Percentiles rank a stretch among this genome's conserved stretches.
Conservation (phyloP, 2,113 vertebrate genomes). For the Arenaria interpres region DNA sequence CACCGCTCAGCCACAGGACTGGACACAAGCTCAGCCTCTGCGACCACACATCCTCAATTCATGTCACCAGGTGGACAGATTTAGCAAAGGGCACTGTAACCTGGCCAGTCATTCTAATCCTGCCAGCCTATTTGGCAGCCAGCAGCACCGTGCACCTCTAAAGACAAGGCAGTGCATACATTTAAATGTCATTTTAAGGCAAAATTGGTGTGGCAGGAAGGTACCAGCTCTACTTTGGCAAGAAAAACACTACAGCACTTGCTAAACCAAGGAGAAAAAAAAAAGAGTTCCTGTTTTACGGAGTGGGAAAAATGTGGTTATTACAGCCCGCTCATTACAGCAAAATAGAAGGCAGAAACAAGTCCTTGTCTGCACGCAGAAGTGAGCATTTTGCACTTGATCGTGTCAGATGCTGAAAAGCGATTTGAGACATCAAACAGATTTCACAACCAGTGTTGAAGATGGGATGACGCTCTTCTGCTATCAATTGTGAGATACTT, state of each 20-base stretch:
- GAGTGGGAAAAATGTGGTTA: neutral
- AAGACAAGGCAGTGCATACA: neutral
- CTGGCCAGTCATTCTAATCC: constrained; percentile 1
- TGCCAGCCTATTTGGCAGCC: neutral
- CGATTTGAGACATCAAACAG: neutral
- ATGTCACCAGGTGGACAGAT: constrained; percentile 11
- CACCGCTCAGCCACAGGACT: neutral
- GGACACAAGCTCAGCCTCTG: neutral
- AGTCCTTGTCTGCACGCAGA: neutral
- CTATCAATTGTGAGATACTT: neutral
- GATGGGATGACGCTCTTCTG: neutral
- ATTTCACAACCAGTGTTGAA: neutral
- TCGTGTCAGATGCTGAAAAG: neutral
- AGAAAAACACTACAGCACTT: neutral
- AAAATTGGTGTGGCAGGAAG: constrained; percentile 1
- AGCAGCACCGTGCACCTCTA: neutral
- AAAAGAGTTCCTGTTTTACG: neutral
- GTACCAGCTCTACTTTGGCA: neutral
- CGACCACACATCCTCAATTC: neutral
- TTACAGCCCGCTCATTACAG: neutral
- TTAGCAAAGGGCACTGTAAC: constrained; percentile 34
- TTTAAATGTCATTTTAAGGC: constrained; percentile 11
- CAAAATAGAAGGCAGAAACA: neutral
- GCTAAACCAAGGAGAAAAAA: neutral
- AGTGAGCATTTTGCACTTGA: neutral